A percentile compares a stretch with the other conserved stretches of the same genome.
phyloP scores from a whole-genome alignment of 1,140 invertebrate species.

The Eurytemora carolleeae region DNA sequence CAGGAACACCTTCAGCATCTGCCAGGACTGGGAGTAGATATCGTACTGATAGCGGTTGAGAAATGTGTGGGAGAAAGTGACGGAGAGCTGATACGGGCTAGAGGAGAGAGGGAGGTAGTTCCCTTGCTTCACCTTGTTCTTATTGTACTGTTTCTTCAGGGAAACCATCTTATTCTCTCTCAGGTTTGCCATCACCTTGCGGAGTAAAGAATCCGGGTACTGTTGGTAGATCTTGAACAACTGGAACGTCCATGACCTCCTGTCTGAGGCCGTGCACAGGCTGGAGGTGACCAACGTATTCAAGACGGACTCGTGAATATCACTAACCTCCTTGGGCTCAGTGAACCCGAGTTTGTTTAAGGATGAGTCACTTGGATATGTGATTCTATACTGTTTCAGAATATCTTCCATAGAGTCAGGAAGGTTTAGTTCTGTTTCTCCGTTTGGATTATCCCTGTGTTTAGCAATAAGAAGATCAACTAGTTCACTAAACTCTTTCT shows the following conservation, averaged over 20 bases:
- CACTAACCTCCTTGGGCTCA: slow-evolving; percentile 22
- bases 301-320: slow-evolving; percentile 24
- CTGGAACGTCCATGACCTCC: slow-evolving; percentile 38
- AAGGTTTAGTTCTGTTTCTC: slow-evolving; percentile 16
- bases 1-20: slow-evolving; percentile 21
- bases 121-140: slow-evolving; percentile 18
- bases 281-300: slow-evolving; percentile 33
- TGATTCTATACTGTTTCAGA: not conserved
- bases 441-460: slow-evolving; percentile 6
- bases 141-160: slow-evolving; percentile 27
- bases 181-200: slow-evolving; percentile 35
- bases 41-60: slow-evolving; percentile 31
- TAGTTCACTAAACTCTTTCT: not conserved
- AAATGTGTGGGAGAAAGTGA: slow-evolving; percentile 27
- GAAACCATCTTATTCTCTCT: slow-evolving; percentile 35
- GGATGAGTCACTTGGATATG: too few species aligned
- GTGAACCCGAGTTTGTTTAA: not conserved
- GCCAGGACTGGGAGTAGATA: slow-evolving; percentile 23
- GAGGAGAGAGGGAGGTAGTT: slow-evolving; percentile 33
- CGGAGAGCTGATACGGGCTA: slow-evolving; percentile 33
- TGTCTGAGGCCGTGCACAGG: slow-evolving; percentile 37
- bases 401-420: not conserved
- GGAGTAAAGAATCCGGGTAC: slow-evolving; percentile 39
- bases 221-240: slow-evolving; percentile 48
- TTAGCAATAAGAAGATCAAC: not conserved